phyloP scores from a whole-genome alignment of 2,113 vertebrate species.

The Probosciger aterrimus region DNA sequence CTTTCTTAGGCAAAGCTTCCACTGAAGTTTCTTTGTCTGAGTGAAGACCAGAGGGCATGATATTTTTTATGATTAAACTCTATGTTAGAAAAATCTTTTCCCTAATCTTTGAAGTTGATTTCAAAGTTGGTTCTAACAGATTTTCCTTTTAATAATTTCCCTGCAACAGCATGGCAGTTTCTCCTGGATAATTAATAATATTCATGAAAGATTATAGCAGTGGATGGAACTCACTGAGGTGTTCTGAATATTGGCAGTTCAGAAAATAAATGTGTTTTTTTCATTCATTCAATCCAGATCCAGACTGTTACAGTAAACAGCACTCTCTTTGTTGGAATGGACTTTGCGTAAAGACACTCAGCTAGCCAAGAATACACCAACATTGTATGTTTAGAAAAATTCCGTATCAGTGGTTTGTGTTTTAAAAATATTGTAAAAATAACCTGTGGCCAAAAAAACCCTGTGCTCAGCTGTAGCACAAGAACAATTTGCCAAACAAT shows the following conservation, averaged over 20 bases:
- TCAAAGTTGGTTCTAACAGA: not conserved
- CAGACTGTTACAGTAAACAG: not conserved
- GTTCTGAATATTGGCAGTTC: not conserved
- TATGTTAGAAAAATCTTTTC: not conserved
- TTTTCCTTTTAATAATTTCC: not conserved
- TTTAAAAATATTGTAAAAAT: not conserved
- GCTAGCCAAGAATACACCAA: not conserved
- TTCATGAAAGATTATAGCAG: not conserved
- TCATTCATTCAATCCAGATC: not conserved
- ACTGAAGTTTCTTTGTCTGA: not conserved
- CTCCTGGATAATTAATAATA: not conserved
- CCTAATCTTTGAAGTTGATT: not conserved
- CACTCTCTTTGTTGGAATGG: not conserved
- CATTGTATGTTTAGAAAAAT: not conserved
- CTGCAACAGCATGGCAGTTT: not conserved
- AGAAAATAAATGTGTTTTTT: not conserved
- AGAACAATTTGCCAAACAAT: constrained; percentile 32
- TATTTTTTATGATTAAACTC: not conserved
- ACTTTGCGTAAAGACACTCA: not conserved
- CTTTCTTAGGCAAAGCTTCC: not conserved
- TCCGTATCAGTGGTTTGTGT: not conserved
- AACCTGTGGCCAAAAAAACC: not conserved
- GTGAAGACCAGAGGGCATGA: not conserved
- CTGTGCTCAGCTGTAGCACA: not conserved
- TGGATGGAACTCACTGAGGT: not conserved